phyloP scores from a whole-genome alignment of 2,797 vertebrate species.

The Myotis vivesi region DNA sequence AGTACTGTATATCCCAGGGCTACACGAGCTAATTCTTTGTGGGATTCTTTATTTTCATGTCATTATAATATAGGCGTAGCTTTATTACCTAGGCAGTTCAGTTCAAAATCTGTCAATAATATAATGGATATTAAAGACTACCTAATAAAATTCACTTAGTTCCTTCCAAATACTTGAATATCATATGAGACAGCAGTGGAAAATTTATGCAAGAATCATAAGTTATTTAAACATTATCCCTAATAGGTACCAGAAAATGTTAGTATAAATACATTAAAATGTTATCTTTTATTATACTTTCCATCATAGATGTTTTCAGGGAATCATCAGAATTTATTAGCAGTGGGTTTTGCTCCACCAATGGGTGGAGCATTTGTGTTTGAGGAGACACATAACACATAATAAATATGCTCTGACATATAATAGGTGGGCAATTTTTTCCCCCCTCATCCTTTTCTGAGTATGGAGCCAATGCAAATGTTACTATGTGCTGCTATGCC shows the following conservation, averaged over 20 bases:
- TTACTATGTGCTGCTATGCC: not conserved
- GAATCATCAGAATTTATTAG: not conserved
- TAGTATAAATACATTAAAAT: conserved; percentile 13
- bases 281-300: not conserved
- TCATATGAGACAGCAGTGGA: not conserved
- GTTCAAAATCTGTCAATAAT: not conserved
- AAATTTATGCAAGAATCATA: not conserved
- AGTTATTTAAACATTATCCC: conserved; percentile 2
- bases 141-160: not conserved
- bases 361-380: not conserved
- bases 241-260: not conserved
- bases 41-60: not conserved
- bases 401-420: not conserved
- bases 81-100: not conserved
- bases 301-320: not conserved
- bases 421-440: not conserved
- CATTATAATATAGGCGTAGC: not conserved
- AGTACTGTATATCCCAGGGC: not conserved
- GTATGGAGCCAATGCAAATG: not conserved
- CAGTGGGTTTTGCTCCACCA: not conserved
- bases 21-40: not conserved
- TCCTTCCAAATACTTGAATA: conserved; percentile 37
- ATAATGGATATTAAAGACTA: not conserved
- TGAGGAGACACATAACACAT: not conserved
- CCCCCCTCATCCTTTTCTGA: not conserved